Conservation (phyloP, 2,888 invertebrate genomes). For the Drosophila paucipuncta region DNA sequence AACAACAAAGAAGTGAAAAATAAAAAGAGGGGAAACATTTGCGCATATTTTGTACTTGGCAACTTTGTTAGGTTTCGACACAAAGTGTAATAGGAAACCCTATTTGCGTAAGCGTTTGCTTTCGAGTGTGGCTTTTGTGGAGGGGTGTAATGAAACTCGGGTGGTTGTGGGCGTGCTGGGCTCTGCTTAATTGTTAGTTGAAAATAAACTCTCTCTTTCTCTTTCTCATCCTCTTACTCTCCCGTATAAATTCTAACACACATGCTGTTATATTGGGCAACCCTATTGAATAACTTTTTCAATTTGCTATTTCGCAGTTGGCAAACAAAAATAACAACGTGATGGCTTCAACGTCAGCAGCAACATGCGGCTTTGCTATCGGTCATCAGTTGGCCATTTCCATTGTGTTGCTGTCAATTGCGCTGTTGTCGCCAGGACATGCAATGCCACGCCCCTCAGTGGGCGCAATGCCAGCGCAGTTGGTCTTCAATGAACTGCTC, state of each 20-base stretch:
- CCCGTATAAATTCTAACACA: background rate
- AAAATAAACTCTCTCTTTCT: slow-evolving; percentile 25
- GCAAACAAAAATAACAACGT: slow-evolving; percentile 15
- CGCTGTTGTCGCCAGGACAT: slow-evolving; percentile 56
- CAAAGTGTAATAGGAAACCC: slow-evolving; percentile 73
- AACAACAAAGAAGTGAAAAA: background rate
- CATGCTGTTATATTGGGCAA: slow-evolving; percentile 2
- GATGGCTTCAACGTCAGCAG: slow-evolving; percentile 47
- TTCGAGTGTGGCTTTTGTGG: background rate
- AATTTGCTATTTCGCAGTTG: slow-evolving; percentile 45
- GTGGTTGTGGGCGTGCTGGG: slow-evolving; percentile 2
- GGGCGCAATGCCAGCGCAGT: slow-evolving; percentile 48
- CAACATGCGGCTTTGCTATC: slow-evolving; percentile 52
- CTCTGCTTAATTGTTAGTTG: slow-evolving; percentile 58
- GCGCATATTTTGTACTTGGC: slow-evolving; percentile 58
- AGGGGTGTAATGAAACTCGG: background rate
- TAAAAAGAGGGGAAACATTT: slow-evolving; percentile 13
- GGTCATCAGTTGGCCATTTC: slow-evolving; percentile 64
- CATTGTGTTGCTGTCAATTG: slow-evolving; percentile 73
- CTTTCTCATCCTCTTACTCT: background rate
- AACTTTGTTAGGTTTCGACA: slow-evolving; percentile 60
- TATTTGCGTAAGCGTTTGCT: slow-evolving; percentile 69
- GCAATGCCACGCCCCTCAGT: slow-evolving; percentile 57
- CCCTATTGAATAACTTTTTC: slow-evolving; percentile 8
- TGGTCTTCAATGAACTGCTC: slow-evolving; percentile 68